Base-by-base conservation (phyloP, 2,888 invertebrate species). In the Teinopalpus imperialis region DNA sequence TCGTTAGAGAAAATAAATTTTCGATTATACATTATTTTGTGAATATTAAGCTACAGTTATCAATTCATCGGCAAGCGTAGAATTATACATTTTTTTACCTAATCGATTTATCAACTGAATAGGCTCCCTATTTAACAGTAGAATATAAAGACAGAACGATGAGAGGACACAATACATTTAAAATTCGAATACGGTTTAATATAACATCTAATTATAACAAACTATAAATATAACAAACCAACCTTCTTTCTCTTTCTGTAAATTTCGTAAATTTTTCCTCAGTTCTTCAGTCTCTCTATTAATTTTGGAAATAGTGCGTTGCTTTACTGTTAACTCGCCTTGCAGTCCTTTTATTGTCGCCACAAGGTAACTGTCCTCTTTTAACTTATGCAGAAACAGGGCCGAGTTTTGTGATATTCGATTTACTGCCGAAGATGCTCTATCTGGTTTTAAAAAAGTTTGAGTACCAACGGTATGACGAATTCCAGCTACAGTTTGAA, bases 301-400 rank as follows among this genome's bases (percentile, higher is more conserved):
- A 34, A 95, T 81, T 53, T 94, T 93, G 21, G 90, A 86, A 49
- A 94, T 90, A 1, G 91, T 90, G 56, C 94, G 93, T 61, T 95
- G 95, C 71, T 95, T 95, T 20, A 91, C 91, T 2, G 92, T 90
- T 37, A 95, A 68, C 64, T 95, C 95, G 0, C 93, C 76, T 67
- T 95, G 94, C 64, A 95, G 80, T 1, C 95, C 95, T 49, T 95
- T 91, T 58, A 95, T 94, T 0, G 95, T 95, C 0, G 95, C 94
- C 13, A 95, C 74, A 32, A 95, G 85, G 80, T 95, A 94, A 20
- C 93, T 90, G 56, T 95, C 95, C 60, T 94, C 94, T 69, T 93
- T 94, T 3, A 89, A 67, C 51, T 90, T 88, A 40, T 81, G 82
- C 23, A 88, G 67, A 48, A 87, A 50, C n/a, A 87, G 56, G 0